A percentile compares a stretch with the other conserved stretches of the same genome.
Conservation (phyloP, 1,140 invertebrate genomes). For the Tenebrio molitor region DNA sequence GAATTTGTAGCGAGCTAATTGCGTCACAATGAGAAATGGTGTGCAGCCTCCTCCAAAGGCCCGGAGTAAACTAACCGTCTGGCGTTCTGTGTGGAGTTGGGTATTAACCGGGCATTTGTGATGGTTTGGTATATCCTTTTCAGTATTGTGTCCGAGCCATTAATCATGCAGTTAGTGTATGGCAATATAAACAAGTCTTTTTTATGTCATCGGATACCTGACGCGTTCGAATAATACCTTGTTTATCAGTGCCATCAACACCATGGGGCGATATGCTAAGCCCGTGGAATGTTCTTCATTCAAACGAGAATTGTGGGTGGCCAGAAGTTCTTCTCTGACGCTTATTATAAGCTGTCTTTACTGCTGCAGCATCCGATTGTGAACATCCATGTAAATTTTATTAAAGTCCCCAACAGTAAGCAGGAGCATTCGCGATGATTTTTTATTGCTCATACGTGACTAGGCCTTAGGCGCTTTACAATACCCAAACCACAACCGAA, state of each 20-base stretch:
- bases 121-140: slow-evolving; percentile 60
- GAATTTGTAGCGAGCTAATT: slow-evolving; percentile 31
- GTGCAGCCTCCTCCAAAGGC: slow-evolving; percentile 7
- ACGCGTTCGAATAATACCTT: slow-evolving; percentile 65
- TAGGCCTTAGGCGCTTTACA: background rate
- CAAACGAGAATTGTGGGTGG: slow-evolving; percentile 59
- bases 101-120: slow-evolving; percentile 60
- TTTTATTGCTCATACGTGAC: slow-evolving; percentile 35
- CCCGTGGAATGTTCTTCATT: slow-evolving; percentile 60
- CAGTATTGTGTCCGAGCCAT: slow-evolving; percentile 60
- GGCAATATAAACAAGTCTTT: slow-evolving; percentile 67
- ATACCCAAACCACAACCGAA: no score
- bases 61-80: slow-evolving; percentile 3
- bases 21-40: slow-evolving; percentile 28
- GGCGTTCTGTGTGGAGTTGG: slow-evolving; percentile 21
- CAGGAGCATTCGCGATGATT: slow-evolving; percentile 5
- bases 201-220: slow-evolving; percentile 68
- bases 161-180: slow-evolving; percentile 64
- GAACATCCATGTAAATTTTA: slow-evolving; percentile 45
- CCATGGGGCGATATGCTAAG: slow-evolving; percentile 61
- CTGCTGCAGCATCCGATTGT: slow-evolving; percentile 37
- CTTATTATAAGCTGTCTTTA: slow-evolving; percentile 49
- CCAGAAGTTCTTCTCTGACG: slow-evolving; percentile 31
- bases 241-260: slow-evolving; percentile 68
- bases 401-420: slow-evolving; percentile 33